These are phyloP conservation scores for Gerris lacustris DNA, from an alignment of 2,888 invertebrate genomes.

Conservation along the genomic window DNA sequence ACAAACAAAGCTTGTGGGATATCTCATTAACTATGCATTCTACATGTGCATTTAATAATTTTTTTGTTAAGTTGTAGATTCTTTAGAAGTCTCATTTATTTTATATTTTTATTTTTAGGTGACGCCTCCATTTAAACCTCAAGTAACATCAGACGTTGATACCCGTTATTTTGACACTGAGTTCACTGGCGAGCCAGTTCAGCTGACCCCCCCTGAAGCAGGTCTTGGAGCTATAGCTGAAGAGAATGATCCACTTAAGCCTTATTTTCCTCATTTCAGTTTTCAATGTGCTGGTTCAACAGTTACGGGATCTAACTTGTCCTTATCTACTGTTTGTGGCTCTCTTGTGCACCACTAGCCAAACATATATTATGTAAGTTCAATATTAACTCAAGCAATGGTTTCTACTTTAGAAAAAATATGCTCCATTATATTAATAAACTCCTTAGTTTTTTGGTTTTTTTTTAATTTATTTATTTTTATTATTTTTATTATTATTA, in stretches of 20 bases:
- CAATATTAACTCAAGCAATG: too few species aligned
- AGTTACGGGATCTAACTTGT: neutral
- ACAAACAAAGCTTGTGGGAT: too few species aligned
- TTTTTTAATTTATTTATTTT: too few species aligned
- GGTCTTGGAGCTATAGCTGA: constrained; percentile 51
- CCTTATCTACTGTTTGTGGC: constrained; percentile 10
- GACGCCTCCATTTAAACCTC: constrained; percentile 84
- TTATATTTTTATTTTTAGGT: constrained; percentile 47
- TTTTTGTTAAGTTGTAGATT: too few species aligned
- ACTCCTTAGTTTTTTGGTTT: too few species aligned
- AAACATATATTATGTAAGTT: neutral
- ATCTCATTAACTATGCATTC: too few species aligned
- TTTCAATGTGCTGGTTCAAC: constrained; percentile 31
- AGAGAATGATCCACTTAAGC: constrained; percentile 43
- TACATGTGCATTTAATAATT: too few species aligned
- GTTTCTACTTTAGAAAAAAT: too few species aligned
- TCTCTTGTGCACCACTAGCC: constrained; percentile 12
- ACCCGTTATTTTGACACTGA: constrained; percentile 96
- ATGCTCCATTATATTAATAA: too few species aligned
- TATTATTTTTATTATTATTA: too few species aligned
- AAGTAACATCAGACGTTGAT: constrained; percentile 90
- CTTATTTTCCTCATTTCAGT: constrained; percentile 56
- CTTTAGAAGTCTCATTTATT: too few species aligned
- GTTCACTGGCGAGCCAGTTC: constrained; percentile 94
- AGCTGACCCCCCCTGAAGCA: constrained; percentile 83